Base-by-base conservation (phyloP, 1,140 invertebrate genomes). In the Drosophila elegans region DNA sequence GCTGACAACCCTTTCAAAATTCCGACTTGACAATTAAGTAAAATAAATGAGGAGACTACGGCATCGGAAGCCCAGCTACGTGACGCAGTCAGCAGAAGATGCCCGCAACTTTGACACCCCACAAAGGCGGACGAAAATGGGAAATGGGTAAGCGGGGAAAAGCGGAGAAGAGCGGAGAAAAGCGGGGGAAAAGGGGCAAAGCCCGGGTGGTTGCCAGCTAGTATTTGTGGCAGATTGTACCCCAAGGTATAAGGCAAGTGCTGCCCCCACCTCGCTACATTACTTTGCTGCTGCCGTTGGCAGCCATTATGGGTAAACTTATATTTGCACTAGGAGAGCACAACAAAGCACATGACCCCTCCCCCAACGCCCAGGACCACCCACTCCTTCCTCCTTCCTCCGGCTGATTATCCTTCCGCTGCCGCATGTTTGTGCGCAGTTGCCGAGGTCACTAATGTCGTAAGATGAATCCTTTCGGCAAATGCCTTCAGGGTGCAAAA, bases 381-480 rank as follows among this genome's bases (percentile, higher is more conserved):
- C 51, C 42, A 36, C 56, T 61, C 51, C 10, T 12, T 4, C 49
- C 6, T 1, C 6, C 1, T 6, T 62, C 36, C 56, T 48, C 16
- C 27, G 46, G 16, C 61, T 68, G 64, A 66, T 68, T 68, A 68
- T 68, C 64, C 64, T 68, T 68, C 38, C 57, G 57, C 54, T 63
- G 36, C 44, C 82, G 82, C 83, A 79, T 88, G 82, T 83, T 86
- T 73, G 75, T 86, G 82, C 75, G 74, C 85, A 89, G 83, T 88
- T 89, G 89, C 76, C 78, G 89, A 91, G 89, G 89, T 91, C 89
- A 91, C 78, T 82, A 77, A 85, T 90, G 84, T 91, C 84, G 89
- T 91, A 91, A 90, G 89, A 91, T 90, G 89, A 91, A 91, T 91
- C 84, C 84, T 85, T 91, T 81, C 61, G 84, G 86, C 88, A 83